Evolutionary conservation across 2,113 vertebrate species (phyloP), one percentile per base, ranked within the genome.

Genomic region (Tragelaphus buxtoni): DNA sequence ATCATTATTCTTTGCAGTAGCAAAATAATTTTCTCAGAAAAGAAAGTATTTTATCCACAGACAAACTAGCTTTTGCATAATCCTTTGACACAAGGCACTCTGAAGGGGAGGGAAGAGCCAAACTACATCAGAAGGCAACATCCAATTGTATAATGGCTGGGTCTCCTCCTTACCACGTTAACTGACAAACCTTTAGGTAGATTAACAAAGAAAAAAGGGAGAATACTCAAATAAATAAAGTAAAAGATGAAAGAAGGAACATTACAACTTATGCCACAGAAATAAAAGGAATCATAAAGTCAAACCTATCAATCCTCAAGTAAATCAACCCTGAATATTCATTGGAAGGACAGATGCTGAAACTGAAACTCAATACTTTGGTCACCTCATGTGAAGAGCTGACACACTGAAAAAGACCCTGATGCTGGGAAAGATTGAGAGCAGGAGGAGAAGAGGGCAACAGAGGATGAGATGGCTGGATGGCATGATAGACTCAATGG

Each of bases 1-100:
- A 74, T 65, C 84, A 87, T 80, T 91, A 74, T 32, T 77, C 55
- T 77, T 56, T 45, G 53, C 8, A 49, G 7, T 82, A 10, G 80
- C 30, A 77, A 93, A 18, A 90, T 24, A 61, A 51, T 91, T 88
- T 92, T 16, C 1, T 22, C 10, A 69, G 91, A 81, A 61, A 22
- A 89, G 7, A 93, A 97, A 88, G 20, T 85, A 56, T 82, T 95
- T 61, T 86, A 49, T 86, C 42, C 77, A 20, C 7, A 80, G 58
- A 69, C 2, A 69, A 86, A 49, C 5, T 55, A 82, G 28, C 7
- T 61, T 18, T 16, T 4, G 5, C 18, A 72, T 42, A 86, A 55
- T 30, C 16, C 13, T 87, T 2, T 83, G 82, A 87, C 11, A 76
- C 13, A 93, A 93, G 39, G 6, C 7, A 61, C 14, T 8, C 13